Evolutionary conservation across 64 coral and sea anemone species (phyloP), one percentile per base, ranked within the genome.

Genomic region (Porites lutea): DNA sequence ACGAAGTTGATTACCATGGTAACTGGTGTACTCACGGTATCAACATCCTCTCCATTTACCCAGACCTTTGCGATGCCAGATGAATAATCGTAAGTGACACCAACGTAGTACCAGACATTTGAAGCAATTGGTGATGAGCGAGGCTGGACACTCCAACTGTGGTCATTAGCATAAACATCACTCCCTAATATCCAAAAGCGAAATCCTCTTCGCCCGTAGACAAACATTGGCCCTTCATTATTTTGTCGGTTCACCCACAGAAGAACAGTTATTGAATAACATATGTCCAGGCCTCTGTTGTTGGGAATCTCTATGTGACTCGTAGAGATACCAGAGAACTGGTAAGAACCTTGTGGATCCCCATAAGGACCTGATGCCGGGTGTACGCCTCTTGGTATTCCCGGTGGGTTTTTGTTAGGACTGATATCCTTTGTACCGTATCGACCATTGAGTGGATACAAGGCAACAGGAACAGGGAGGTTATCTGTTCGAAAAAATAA

Each of bases 291-390:
- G 10, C 43, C 50, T 76, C 43, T 21, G 6, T 76, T 46, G 23
- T 76, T 48, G 50, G 73, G 73, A 12, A 76, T 23, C 73, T 76
- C 73, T 6, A 76, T 76, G 73, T 76, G 44, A 52, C 73, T 76
- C 2, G 43, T 23, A 52, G 73, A 44, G 43, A 5, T 76, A 46
- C 73, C 73, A 18, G 73, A 76, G 20, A 76, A 76, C 13, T 76
- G 50, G 50, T 76, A 76, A n/a, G 73, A 46, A 12, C 73, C 73
- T 48, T 76, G 14, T 52, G 43, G 43, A 48, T 52, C 9, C 15
- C 73, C 18, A 44, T 23, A 9, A 76, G 73, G 73, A 10, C 73
- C 73, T 52, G 43, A 1, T 46, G 50, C 73, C 5, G 44, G 73
- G 10, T 46, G 43, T 14, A 76, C 73, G 18, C 18, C 73, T 5